Conservation (phyloP, 2,797 vertebrate species). For the Steatocranus sp. region DNA sequence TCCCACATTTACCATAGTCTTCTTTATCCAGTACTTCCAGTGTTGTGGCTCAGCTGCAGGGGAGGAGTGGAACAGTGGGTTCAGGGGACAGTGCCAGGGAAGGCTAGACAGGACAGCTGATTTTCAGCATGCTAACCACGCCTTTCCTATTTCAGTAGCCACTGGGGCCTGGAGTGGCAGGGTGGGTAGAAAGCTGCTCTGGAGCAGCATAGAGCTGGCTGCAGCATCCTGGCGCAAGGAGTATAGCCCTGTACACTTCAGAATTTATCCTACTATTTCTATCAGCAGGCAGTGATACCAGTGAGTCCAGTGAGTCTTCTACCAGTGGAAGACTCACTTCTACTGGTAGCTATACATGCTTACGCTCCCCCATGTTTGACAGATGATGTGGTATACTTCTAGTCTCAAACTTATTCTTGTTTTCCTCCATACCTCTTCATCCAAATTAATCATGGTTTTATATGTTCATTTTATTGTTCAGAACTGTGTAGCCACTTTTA, state of each 20-base stretch:
- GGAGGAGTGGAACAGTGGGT: background rate
- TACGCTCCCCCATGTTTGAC: background rate
- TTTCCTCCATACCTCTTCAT: background rate
- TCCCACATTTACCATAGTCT: background rate
- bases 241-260: background rate
- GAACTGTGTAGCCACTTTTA: background rate
- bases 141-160: background rate
- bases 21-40: background rate
- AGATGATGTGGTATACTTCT: background rate
- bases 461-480: background rate
- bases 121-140: background rate
- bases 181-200: background rate
- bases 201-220: background rate
- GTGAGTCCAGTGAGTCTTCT: no score
- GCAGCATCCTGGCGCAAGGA: background rate
- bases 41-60: background rate
- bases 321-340: background rate
- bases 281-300: background rate
- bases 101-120: background rate
- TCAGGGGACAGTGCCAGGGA: background rate
- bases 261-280: background rate
- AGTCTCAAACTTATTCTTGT: background rate
- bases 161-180: background rate
- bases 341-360: background rate
- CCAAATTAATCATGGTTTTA: background rate